These are phyloP conservation scores for Onychorhynchus coronatus DNA, from an alignment of 2,113 vertebrate genomes.

Conservation along the genomic window DNA sequence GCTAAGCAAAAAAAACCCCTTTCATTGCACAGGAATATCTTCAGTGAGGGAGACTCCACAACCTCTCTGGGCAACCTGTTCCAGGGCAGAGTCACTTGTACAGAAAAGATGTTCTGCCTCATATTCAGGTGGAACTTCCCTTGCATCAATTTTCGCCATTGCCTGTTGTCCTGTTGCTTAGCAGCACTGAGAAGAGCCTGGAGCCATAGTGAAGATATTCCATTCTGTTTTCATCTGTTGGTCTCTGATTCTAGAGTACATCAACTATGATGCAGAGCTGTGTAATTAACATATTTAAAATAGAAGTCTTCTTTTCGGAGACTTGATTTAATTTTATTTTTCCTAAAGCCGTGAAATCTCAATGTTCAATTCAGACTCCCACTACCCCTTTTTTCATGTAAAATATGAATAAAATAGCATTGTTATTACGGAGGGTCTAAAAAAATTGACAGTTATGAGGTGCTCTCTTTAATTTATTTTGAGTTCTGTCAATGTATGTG, in stretches of 20 bases:
- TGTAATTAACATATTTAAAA: not conserved
- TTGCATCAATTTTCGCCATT: not conserved
- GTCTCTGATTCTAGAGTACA: not conserved
- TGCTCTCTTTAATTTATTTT: not conserved
- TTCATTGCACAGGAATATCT: not conserved
- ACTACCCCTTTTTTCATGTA: not conserved
- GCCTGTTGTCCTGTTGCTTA: not conserved
- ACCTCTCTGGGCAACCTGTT: not conserved
- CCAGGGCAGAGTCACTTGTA: not conserved
- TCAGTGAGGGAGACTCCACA: not conserved
- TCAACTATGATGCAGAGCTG: not conserved
- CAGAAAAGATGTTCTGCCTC: not conserved
- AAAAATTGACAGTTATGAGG: not conserved
- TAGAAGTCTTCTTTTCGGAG: not conserved
- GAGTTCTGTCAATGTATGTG: not conserved
- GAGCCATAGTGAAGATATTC: not conserved
- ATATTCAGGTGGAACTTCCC: not conserved
- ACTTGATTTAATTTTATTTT: not conserved
- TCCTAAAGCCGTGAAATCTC: not conserved
- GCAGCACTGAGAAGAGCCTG: not conserved
- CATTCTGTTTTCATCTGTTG: not conserved
- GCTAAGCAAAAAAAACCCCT: no score
- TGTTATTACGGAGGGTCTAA: not conserved
- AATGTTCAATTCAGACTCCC: not conserved
- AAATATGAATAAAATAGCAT: not conserved